These are phyloP conservation scores for Ariopsis seemanni DNA, from an alignment of 2,113 vertebrate genomes.

Conservation along the genomic window DNA sequence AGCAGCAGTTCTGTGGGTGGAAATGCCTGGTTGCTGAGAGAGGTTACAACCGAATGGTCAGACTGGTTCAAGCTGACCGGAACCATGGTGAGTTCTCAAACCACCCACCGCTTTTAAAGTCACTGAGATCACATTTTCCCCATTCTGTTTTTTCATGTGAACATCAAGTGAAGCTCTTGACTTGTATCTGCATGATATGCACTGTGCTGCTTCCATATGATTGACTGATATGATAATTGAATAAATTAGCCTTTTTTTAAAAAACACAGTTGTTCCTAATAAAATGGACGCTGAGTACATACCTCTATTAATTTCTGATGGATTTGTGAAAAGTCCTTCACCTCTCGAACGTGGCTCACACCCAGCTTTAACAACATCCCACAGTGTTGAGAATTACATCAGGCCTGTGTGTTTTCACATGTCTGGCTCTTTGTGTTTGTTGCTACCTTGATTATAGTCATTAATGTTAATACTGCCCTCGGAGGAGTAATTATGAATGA, in stretches of 20 bases:
- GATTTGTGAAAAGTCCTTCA: constrained; percentile 14
- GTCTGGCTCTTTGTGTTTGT: background rate
- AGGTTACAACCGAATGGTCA: background rate
- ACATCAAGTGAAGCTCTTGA: background rate
- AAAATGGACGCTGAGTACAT: background rate
- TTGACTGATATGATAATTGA: too few species aligned
- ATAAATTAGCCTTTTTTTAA: background rate
- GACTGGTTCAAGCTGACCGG: background rate
- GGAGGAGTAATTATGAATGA: constrained; percentile 18
- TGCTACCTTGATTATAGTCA: constrained; percentile 22
- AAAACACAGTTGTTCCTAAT: background rate
- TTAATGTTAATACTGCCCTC: background rate
- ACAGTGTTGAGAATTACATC: constrained; percentile 47
- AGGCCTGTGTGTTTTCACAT: constrained; percentile 12
- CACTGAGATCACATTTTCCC: background rate
- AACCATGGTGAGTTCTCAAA: background rate
- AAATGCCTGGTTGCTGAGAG: background rate
- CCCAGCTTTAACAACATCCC: constrained; percentile 16
- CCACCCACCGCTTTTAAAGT: background rate
- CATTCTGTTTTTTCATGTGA: background rate
- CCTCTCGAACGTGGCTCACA: constrained; percentile 7
- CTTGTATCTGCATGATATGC: background rate
- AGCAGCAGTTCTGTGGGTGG: background rate
- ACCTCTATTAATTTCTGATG: background rate
- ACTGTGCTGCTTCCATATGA: too few species aligned